Evolutionary conservation across 2,113 vertebrate species (phyloP).

Genomic region (Epinephelus lanceolatus): DNA sequence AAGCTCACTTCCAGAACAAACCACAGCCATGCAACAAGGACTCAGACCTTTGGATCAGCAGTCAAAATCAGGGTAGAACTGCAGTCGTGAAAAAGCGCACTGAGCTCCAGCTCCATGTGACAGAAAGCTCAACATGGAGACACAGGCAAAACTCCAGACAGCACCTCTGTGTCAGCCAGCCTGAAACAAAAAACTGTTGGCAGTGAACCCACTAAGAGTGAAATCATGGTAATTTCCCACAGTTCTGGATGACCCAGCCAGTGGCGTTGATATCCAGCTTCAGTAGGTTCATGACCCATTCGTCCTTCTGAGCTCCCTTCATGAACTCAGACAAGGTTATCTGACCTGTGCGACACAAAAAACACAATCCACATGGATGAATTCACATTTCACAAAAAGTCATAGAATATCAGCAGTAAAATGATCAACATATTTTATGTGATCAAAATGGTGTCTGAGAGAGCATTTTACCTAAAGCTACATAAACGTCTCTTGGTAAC

Average conservation of each 20-base stretch:
- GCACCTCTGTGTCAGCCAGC: neutral
- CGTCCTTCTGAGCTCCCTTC: conserved; percentile 81
- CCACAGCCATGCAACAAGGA: neutral
- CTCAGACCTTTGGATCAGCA: neutral
- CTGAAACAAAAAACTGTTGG: neutral
- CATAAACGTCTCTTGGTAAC: too few species aligned
- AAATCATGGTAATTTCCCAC: conserved; percentile 35
- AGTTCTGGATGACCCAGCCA: conserved; percentile 77
- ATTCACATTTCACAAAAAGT: neutral
- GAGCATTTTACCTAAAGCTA: too few species aligned
- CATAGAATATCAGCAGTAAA: too few species aligned
- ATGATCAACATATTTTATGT: too few species aligned
- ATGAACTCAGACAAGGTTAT: conserved; percentile 82
- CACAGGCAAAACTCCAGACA: neutral
- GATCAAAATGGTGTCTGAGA: too few species aligned
- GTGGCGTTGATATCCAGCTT: conserved; percentile 77
- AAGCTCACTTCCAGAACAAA: neutral
- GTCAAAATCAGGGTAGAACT: neutral
- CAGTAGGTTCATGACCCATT: conserved; percentile 82
- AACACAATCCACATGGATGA: neutral
- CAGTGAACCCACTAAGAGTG: rapidly evolving
- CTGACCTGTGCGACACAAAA: conserved; percentile 69
- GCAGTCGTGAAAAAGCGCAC: neutral
- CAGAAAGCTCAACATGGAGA: conserved; percentile 11
- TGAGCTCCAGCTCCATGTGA: neutral